Conservation (phyloP, 1,140 invertebrate species). For the Nylanderia fulva region DNA sequence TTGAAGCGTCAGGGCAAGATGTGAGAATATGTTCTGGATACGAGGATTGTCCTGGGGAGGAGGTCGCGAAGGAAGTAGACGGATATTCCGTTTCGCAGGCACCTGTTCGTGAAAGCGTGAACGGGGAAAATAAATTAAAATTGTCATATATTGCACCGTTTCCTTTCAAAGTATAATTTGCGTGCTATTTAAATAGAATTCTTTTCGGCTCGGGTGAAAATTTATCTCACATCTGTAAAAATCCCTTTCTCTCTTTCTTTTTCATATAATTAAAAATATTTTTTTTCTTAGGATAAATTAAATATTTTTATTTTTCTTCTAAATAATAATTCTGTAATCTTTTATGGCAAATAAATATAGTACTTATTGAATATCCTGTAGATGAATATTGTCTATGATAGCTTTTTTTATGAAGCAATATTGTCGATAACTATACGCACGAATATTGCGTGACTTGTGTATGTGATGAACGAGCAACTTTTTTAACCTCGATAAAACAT, state of each 20-base stretch:
- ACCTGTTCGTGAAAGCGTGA: constrained; percentile 14
- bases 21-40: constrained; percentile 26
- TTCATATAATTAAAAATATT: no score
- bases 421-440: neutral
- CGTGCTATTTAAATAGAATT: constrained; percentile 61
- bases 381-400: neutral
- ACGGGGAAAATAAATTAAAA: constrained; percentile 71
- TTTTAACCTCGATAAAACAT: constrained; percentile 17
- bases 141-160: constrained; percentile 42
- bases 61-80: constrained; percentile 7
- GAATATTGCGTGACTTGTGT: constrained; percentile 3
- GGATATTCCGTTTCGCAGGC: constrained; percentile 34
- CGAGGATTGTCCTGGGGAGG: constrained; percentile 8
- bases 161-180: constrained; percentile 75
- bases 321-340: neutral
- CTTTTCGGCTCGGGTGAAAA: constrained; percentile 14
- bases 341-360: neutral
- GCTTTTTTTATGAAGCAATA: neutral
- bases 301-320: constrained; percentile 15
- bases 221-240: constrained; percentile 25
- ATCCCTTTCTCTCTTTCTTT: no score
- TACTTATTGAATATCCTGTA: neutral
- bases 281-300: constrained; percentile 35
- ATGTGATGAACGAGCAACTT: constrained; percentile 2
- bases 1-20: constrained; percentile 29